Conservation (phyloP, 1,140 invertebrate species). For the Pogonomyrmex barbatus region DNA sequence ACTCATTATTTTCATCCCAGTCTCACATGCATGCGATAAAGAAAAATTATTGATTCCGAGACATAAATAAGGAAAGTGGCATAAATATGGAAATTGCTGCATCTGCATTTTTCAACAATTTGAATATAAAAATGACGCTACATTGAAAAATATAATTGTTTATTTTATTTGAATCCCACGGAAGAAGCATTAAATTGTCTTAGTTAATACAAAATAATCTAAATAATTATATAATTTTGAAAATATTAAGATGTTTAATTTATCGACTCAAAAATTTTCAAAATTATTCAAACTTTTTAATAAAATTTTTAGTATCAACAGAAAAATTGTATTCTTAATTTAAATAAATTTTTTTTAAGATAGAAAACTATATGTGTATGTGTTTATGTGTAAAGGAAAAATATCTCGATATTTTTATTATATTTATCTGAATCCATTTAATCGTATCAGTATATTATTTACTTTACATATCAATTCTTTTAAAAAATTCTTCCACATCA, state of each 20-base stretch:
- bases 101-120: background rate
- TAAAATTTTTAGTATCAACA: background rate
- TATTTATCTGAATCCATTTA: background rate
- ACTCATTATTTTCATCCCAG: constrained; percentile 28
- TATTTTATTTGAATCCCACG: background rate
- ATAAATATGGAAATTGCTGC: background rate
- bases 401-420: background rate
- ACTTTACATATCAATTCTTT: background rate
- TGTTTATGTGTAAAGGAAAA: background rate
- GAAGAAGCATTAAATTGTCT: background rate
- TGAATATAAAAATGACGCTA: background rate
- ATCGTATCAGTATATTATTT: background rate
- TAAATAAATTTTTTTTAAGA: background rate
- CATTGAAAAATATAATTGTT: background rate
- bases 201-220: background rate
- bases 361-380: too few species aligned
- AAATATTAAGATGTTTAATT: background rate
- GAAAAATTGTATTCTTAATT: background rate
- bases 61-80: constrained; percentile 28
- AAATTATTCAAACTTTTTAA: constrained; percentile 3
- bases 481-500: background rate
- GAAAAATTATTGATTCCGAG: constrained; percentile 10
- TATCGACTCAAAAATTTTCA: background rate
- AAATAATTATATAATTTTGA: background rate
- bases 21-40: background rate